These are phyloP conservation scores for Dinothrombium tinctorium DNA, from an alignment of 1,140 invertebrate species.

Conservation along the genomic window DNA sequence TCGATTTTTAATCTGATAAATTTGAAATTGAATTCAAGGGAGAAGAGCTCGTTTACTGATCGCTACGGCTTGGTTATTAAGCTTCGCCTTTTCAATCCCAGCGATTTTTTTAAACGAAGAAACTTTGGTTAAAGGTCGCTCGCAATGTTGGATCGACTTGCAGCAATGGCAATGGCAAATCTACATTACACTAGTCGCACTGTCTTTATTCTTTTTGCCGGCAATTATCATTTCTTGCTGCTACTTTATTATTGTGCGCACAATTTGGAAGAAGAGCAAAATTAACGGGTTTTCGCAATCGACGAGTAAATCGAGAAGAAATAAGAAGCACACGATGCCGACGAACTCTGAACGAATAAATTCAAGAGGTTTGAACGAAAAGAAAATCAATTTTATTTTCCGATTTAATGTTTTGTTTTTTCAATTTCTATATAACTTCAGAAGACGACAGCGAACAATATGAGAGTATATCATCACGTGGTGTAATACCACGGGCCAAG, in stretches of 20 bases:
- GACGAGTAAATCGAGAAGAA: too few species aligned
- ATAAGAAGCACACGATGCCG: too few species aligned
- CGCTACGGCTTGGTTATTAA: conserved; percentile 49
- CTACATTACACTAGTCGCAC: conserved; percentile 59
- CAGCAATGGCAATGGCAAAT: conserved; percentile 46
- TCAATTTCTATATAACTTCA: too few species aligned
- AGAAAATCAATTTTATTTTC: too few species aligned
- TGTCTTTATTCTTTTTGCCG: conserved; percentile 64
- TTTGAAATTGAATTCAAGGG: too few species aligned
- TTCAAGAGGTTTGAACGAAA: too few species aligned
- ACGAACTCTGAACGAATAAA: too few species aligned
- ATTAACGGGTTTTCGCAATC: too few species aligned
- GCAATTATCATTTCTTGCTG: conserved; percentile 69
- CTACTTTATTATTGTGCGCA: conserved; percentile 70
- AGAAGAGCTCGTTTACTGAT: conserved; percentile 51
- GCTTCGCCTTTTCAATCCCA: conserved; percentile 56
- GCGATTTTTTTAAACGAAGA: conserved; percentile 58
- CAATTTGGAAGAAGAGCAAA: conserved; percentile 39
- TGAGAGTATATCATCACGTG: conserved; percentile 26
- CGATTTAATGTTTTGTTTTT: too few species aligned
- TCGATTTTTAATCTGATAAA: too few species aligned
- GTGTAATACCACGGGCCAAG: conserved; percentile 75
- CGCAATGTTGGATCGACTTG: conserved; percentile 76
- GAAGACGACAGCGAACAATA: too few species aligned
- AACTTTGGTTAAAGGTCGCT: conserved; percentile 28